A percentile compares a stretch with the other conserved stretches of the same genome.
These are phyloP conservation scores for Callorhinus ursinus DNA, from an alignment of 2,113 vertebrate species.

Conservation along the genomic window DNA sequence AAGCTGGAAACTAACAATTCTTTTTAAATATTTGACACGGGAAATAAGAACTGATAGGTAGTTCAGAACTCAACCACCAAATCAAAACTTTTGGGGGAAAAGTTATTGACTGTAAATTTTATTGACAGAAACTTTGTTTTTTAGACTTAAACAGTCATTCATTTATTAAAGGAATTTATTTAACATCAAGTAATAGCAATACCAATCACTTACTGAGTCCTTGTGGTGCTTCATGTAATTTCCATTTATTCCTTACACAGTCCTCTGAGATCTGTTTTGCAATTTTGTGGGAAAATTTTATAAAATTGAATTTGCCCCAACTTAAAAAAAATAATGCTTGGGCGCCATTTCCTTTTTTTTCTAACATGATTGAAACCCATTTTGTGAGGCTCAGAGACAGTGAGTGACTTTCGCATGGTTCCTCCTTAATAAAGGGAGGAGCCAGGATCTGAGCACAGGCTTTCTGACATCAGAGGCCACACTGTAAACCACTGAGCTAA, in stretches of 20 bases:
- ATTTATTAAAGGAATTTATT: not conserved
- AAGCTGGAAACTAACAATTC: not conserved
- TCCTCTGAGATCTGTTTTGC: not conserved
- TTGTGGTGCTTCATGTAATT: not conserved
- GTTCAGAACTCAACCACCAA: not conserved
- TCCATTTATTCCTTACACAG: not conserved
- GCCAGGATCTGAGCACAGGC: not conserved
- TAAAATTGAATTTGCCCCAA: not conserved
- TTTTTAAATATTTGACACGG: not conserved
- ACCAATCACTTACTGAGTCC: not conserved
- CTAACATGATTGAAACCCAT: not conserved
- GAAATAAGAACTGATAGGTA: not conserved
- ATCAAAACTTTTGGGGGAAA: not conserved
- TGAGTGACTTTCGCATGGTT: not conserved
- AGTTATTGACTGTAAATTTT: not conserved
- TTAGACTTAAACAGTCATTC: not conserved
- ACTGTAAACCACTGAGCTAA: not conserved
- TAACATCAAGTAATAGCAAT: not conserved
- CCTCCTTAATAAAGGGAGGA: not conserved
- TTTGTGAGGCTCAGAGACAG: not conserved
- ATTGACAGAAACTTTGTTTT: not conserved
- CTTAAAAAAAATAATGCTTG: not conserved
- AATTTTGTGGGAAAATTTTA: not conserved
- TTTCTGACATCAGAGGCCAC: not conserved
- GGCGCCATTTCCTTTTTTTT: not conserved